Percentiles rank a stretch among this genome's conserved stretches.
These are phyloP conservation scores for Anguilla marmorata DNA, from an alignment of 2,797 vertebrate genomes.

Conservation along the genomic window DNA sequence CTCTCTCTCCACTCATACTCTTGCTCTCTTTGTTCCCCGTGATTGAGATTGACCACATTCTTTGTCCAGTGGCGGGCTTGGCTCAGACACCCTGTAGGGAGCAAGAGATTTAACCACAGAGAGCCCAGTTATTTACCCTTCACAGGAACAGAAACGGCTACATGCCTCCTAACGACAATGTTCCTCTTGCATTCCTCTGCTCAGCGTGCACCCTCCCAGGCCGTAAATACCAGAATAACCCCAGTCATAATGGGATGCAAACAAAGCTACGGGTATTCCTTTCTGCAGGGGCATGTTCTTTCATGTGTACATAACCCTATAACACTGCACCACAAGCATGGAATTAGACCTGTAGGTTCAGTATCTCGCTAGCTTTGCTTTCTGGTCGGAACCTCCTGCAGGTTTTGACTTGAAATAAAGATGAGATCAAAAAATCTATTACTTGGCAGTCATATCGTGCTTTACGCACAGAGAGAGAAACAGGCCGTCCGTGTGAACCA, in stretches of 20 bases:
- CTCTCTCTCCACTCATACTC: neutral
- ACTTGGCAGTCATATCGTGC: neutral
- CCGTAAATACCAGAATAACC: neutral
- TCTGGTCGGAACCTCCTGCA: neutral
- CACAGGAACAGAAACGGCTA: neutral
- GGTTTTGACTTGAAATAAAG: neutral
- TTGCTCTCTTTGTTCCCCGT: neutral
- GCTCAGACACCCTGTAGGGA: neutral
- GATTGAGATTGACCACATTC: neutral
- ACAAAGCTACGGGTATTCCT: neutral
- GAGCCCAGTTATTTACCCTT: neutral
- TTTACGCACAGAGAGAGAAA: neutral
- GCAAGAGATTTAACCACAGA: conserved; percentile 11
- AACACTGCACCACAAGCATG: neutral
- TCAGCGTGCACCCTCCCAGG: neutral
- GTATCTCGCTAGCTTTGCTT: neutral
- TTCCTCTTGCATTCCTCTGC: neutral
- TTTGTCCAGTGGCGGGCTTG: neutral
- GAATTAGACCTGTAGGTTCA: neutral
- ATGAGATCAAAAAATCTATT: neutral
- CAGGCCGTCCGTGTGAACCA: neutral
- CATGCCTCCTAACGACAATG: neutral
- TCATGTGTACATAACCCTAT: neutral
- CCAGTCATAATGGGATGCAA: neutral
- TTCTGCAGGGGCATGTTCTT: neutral